These are phyloP conservation scores for Caenorhabditis inopinata DNA, from an alignment of 1,140 invertebrate species.

Conservation along the genomic window DNA sequence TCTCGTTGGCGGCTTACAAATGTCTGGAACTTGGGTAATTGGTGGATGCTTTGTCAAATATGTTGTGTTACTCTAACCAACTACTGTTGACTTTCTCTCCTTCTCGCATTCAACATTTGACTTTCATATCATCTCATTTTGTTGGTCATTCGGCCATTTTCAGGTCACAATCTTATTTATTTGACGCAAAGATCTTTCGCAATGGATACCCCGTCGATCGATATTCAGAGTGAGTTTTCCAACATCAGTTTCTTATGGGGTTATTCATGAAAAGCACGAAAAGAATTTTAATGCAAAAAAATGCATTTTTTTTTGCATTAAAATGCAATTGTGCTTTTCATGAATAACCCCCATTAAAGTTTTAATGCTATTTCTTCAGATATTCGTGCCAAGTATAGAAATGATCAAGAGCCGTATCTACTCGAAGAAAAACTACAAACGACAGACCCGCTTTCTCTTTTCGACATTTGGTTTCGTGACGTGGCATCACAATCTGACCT, in stretches of 20 bases:
- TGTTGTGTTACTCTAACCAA: too few species aligned
- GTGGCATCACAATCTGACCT: slow-evolving; percentile 34
- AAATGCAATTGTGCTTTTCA: too few species aligned
- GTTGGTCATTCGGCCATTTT: neutral
- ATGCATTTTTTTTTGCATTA: too few species aligned
- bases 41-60: neutral
- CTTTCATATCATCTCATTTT: neutral
- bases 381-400: slow-evolving; percentile 40
- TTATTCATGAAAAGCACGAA: too few species aligned
- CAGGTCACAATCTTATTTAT: neutral
- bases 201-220: slow-evolving; percentile 32
- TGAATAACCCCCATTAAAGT: neutral
- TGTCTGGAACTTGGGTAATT: neutral
- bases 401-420: slow-evolving; percentile 41
- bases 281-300: too few species aligned
- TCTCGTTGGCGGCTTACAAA: neutral
- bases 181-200: neutral
- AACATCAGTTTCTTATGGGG: too few species aligned
- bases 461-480: slow-evolving; percentile 50
- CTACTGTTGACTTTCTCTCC: neutral
- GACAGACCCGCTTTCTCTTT: slow-evolving; percentile 41
- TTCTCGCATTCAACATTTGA: neutral
- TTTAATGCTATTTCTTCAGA: slow-evolving; percentile 11
- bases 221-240: slow-evolving; percentile 36
- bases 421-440: slow-evolving; percentile 41